Conservation (phyloP, 2,797 vertebrate species). For the Aphelocoma californica region DNA sequence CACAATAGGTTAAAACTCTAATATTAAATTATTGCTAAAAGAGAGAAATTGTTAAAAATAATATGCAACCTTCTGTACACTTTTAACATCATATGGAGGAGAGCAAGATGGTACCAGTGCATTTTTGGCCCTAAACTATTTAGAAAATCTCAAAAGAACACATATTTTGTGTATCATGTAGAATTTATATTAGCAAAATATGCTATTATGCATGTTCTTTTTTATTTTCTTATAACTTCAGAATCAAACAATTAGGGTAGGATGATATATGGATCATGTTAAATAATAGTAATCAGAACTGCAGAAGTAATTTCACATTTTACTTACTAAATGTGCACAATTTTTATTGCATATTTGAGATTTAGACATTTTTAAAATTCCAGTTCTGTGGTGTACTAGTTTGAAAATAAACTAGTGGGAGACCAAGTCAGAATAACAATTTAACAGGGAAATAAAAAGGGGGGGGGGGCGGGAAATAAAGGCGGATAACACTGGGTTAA, state of each 20-base stretch:
- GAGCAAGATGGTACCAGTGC: neutral
- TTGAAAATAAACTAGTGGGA: too few species aligned
- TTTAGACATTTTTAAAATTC: neutral
- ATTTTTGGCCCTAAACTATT: neutral
- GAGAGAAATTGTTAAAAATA: neutral
- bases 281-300: neutral
- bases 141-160: neutral
- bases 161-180: neutral
- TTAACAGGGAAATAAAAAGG: too few species aligned
- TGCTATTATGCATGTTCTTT: neutral
- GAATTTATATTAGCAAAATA: neutral
- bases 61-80: neutral
- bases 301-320: neutral
- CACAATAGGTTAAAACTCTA: neutral
- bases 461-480: too few species aligned
- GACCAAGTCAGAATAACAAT: too few species aligned
- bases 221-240: neutral
- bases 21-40: neutral
- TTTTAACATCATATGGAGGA: neutral
- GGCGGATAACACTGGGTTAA: too few species aligned
- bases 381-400: neutral
- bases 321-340: neutral
- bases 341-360: neutral
- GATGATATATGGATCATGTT: neutral
- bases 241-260: neutral